These are phyloP conservation scores for Glandiceps talaboti DNA, from an alignment of 53 echinoderm and acorn worm genomes.

Conservation along the genomic window DNA sequence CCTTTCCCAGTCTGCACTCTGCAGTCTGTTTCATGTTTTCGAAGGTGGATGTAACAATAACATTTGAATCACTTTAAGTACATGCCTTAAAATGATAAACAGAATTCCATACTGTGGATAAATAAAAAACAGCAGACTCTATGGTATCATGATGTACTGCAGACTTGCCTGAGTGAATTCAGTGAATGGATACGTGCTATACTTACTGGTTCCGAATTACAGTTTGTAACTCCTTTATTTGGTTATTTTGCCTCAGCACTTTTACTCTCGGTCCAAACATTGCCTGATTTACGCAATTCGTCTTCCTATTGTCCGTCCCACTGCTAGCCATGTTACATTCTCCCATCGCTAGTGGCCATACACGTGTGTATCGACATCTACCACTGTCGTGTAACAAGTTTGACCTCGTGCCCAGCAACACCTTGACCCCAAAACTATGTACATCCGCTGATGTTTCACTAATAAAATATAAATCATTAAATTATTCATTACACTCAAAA, in stretches of 20 bases:
- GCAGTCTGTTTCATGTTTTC: no score
- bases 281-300: slow-evolving; percentile 43
- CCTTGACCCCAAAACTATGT: not conserved
- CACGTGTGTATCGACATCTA: no score
- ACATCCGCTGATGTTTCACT: no score
- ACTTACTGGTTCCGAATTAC: slow-evolving; percentile 81
- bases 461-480: no score
- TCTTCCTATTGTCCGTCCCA: not conserved
- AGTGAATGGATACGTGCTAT: not conserved
- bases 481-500: no score
- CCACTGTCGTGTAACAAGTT: not conserved
- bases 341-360: no score
- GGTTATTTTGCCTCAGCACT: slow-evolving; percentile 58
- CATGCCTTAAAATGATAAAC: not conserved
- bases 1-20: no score
- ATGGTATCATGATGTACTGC: no score
- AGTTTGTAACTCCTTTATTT: slow-evolving; percentile 73
- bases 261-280: slow-evolving; percentile 56
- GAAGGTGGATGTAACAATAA: no score
- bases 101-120: not conserved
- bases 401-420: not conserved
- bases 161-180: no score
- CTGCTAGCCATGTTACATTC: not conserved
- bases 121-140: not conserved
- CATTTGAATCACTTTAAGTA: no score